Evolutionary conservation across 2,113 vertebrate species (phyloP).

Genomic region (Arothron firmamentum): DNA sequence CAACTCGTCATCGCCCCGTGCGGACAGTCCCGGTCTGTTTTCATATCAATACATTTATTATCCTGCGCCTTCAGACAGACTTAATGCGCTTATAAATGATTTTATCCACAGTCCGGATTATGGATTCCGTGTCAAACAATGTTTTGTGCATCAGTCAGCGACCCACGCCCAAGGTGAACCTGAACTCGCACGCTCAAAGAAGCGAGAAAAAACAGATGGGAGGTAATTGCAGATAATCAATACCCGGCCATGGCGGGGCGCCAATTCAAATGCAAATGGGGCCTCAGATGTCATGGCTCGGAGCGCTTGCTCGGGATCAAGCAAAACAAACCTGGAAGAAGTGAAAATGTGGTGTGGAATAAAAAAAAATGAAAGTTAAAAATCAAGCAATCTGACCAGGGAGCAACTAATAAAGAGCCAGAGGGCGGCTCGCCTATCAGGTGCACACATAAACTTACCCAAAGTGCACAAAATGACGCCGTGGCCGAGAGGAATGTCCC

Average conservation of each 20-base stretch:
- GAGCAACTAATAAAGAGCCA: slow-evolving; percentile 54
- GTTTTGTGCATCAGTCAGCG: slow-evolving; percentile 47
- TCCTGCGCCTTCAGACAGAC: neutral
- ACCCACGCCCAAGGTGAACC: slow-evolving; percentile 23
- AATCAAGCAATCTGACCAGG: slow-evolving; percentile 34
- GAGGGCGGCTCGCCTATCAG: slow-evolving; percentile 44
- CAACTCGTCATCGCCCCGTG: neutral
- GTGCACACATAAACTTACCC: slow-evolving; percentile 40
- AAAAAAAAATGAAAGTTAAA: slow-evolving; percentile 18
- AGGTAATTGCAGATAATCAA: slow-evolving; percentile 52
- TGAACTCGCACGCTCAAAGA: neutral
- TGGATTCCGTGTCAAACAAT: slow-evolving; percentile 59
- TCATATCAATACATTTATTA: neutral
- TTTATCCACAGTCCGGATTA: slow-evolving; percentile 44
- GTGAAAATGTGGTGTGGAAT: slow-evolving; percentile 41
- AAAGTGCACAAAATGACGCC: slow-evolving; percentile 30
- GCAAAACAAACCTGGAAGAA: slow-evolving; percentile 32
- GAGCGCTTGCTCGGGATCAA: slow-evolving; percentile 27
- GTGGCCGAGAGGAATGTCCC: no score
- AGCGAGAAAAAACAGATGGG: slow-evolving; percentile 9
- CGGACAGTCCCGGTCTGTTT: neutral
- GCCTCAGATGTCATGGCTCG: slow-evolving; percentile 42
- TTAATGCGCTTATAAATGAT: slow-evolving; percentile 40
- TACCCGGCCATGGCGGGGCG: slow-evolving; percentile 38
- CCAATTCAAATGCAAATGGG: slow-evolving; percentile 70